Percentiles rank a stretch among this genome's conserved stretches.
phyloP scores from a whole-genome alignment of 2,113 vertebrate species.

The Oryctolagus cuniculus region mOryCun1.1 NC_091435.1:117851501-117852000 shows the following conservation, averaged over 20 bases:
- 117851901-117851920: not conserved
- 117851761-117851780: not conserved
- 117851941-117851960: too few relatives aligned
- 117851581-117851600: not conserved
- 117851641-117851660: not conserved
- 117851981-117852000: too few relatives aligned
- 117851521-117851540: too few relatives aligned
- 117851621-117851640: not conserved
- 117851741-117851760: not conserved
- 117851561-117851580: not conserved
- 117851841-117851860: not conserved
- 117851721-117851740: not conserved
- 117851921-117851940: too few relatives aligned
- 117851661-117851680: not conserved
- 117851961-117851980: too few relatives aligned
- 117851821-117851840: not conserved
- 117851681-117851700: not conserved
- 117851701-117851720: not conserved
- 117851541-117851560: not conserved
- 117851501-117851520: too few relatives aligned
- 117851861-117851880: not conserved
- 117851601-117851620: not conserved
- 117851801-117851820: not conserved
- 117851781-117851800: not conserved
- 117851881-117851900: not conserved